Evolutionary conservation across 30 jellyfish, hydroid and myxozoan species (phyloP), one percentile per base, ranked within the genome.

Genomic region (Chrysaora quinquecirrha): DNA sequence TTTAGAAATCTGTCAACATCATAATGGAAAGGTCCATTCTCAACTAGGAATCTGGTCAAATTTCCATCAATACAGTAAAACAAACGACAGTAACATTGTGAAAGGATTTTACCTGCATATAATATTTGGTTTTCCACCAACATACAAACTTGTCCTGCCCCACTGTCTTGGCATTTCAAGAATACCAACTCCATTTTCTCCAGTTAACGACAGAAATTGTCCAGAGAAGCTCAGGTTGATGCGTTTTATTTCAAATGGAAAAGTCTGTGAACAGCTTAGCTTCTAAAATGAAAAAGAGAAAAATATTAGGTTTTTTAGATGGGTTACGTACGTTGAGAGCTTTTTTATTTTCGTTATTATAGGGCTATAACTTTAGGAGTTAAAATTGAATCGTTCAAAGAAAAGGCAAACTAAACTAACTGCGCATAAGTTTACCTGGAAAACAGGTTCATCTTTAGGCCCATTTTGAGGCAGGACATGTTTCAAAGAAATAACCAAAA

Each of bases 21-120:
- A n/a, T n/a, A n/a, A n/a, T n/a, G n/a, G n/a, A n/a, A n/a, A n/a
- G n/a, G n/a, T n/a, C n/a, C n/a, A n/a, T n/a, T n/a, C n/a, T n/a
- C n/a, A n/a, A n/a, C n/a, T n/a, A n/a, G n/a, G n/a, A n/a, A n/a
- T n/a, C n/a, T n/a, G n/a, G n/a, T n/a, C n/a, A n/a, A n/a, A n/a
- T n/a, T n/a, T n/a, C n/a, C n/a, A n/a, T n/a, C n/a, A n/a, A n/a
- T n/a, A n/a, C n/a, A n/a, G n/a, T n/a, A n/a, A n/a, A n/a, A n/a
- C n/a, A n/a, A n/a, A n/a, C n/a, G n/a, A n/a, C n/a, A n/a, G n/a
- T n/a, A n/a, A n/a, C n/a, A n/a, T n/a, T n/a, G n/a, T n/a, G n/a
- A n/a, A n/a, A n/a, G n/a, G n/a, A n/a, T n/a, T n/a, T 22, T 76
- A 93, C 98, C 97, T 87, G 94, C 98, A 93, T 4, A 87, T 90